Conservation (phyloP, 1,140 invertebrate genomes). For the Paraescarpia echinospica region DNA sequence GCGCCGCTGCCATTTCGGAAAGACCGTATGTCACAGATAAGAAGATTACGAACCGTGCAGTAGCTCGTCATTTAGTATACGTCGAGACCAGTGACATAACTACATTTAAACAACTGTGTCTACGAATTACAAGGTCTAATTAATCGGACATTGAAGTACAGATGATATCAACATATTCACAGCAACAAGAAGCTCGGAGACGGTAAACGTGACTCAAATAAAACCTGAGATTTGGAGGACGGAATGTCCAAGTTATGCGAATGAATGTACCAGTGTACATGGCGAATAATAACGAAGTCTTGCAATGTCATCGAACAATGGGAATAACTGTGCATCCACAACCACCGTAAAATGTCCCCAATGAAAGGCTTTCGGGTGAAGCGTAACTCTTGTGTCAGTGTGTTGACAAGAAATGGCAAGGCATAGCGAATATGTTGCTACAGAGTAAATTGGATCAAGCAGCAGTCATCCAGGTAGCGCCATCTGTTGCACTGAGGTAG, state of each 20-base stretch:
- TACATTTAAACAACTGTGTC: background rate
- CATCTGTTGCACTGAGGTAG: too few species aligned
- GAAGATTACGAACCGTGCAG: background rate
- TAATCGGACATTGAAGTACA: too few species aligned
- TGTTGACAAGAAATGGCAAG: background rate
- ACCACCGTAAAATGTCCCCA: background rate
- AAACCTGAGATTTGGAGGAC: background rate
- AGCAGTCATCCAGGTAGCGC: too few species aligned
- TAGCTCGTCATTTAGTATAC: background rate
- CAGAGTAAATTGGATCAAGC: too few species aligned
- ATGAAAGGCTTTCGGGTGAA: background rate
- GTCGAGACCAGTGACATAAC: background rate
- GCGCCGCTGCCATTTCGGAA: background rate
- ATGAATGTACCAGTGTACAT: background rate
- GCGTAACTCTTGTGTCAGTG: background rate
- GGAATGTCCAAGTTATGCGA: background rate
- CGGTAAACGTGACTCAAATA: background rate
- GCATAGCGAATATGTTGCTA: background rate
- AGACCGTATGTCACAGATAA: background rate
- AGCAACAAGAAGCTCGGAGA: background rate
- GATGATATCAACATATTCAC: background rate
- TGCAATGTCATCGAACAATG: background rate
- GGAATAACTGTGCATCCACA: background rate
- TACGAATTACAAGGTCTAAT: too few species aligned
- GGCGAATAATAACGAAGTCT: background rate